These are phyloP conservation scores for Odontocerum albicorne DNA, from an alignment of 2,888 invertebrate genomes.

Conservation along the genomic window DNA sequence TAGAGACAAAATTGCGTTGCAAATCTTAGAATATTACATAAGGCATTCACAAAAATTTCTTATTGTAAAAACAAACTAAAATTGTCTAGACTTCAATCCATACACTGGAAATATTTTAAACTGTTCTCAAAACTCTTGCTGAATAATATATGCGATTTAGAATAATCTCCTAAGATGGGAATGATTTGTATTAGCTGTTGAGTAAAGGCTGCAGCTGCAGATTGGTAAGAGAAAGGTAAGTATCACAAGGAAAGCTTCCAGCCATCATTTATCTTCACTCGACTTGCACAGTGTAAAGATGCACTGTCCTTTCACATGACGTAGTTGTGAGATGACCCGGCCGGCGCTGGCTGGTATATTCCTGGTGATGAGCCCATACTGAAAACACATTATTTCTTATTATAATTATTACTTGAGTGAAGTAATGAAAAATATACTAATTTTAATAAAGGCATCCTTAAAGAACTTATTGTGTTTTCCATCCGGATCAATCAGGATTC, in stretches of 20 bases:
- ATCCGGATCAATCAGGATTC: too few species aligned
- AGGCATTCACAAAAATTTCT: constrained; percentile 17
- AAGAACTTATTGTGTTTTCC: too few species aligned
- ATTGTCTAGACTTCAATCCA: background rate
- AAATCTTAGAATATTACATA: constrained; percentile 18
- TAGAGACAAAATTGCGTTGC: constrained; percentile 12
- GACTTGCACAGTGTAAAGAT: too few species aligned
- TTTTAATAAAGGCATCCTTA: too few species aligned
- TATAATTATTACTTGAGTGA: background rate
- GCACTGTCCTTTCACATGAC: constrained; percentile 37
- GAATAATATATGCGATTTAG: constrained; percentile 1
- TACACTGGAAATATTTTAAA: background rate
- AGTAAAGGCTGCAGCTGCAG: too few species aligned
- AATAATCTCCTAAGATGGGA: constrained; percentile 20
- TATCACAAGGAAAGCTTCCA: too few species aligned
- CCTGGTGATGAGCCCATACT: constrained; percentile 29
- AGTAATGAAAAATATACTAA: background rate
- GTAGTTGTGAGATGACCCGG: constrained; percentile 33
- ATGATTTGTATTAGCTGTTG: constrained; percentile 30
- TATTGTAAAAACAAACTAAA: background rate
- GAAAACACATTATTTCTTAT: constrained; percentile 1
- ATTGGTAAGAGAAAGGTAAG: too few species aligned
- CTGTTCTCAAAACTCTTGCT: background rate
- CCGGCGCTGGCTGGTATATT: constrained; percentile 26
- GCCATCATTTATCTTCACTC: too few species aligned